Evolutionary conservation across 92 coral and sea anemone genomes (phyloP).

Genomic region (Zoanthus gigantus): DNA sequence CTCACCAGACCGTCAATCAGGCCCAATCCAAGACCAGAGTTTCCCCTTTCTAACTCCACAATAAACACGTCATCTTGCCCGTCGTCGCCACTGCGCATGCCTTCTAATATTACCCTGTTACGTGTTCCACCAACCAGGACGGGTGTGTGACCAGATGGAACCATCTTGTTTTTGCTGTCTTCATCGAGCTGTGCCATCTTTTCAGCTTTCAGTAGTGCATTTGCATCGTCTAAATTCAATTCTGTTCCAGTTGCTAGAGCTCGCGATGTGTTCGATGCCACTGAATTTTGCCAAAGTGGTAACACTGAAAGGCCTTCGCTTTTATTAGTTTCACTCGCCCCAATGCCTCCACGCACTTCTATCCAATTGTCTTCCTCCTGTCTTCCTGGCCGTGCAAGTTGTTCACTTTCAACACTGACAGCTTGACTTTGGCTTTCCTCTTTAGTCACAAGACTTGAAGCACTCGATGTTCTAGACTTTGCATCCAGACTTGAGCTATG

Average conservation of each 20-base stretch:
- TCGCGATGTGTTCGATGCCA: conserved; percentile 34
- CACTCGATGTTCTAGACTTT: conserved; percentile 53
- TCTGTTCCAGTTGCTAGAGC: conserved; percentile 41
- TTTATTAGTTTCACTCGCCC: conserved; percentile 37
- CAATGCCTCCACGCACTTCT: conserved; percentile 70
- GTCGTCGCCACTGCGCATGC: conserved; percentile 93
- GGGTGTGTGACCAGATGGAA: conserved; percentile 49
- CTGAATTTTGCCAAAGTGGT: conserved; percentile 65
- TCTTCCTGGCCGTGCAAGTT: background rate
- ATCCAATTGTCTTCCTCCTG: conserved; percentile 78
- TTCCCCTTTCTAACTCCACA: conserved; percentile 89
- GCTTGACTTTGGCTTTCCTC: conserved; percentile 78
- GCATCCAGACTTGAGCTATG: conserved; percentile 1
- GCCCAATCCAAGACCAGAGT: conserved; percentile 93
- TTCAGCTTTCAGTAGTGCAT: conserved; percentile 65
- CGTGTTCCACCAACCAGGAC: conserved; percentile 41
- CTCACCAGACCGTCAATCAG: conserved; percentile 97
- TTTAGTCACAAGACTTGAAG: conserved; percentile 61
- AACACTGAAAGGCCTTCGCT: conserved; percentile 80
- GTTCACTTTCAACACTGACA: background rate
- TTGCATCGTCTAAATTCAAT: conserved; percentile 55
- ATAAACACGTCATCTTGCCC: conserved; percentile 98
- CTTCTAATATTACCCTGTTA: conserved; percentile 67
- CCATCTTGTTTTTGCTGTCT: conserved; percentile 43
- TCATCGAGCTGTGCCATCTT: conserved; percentile 73